Evolutionary conservation across 1,140 invertebrate genomes (phyloP).

Genomic region (Mercenaria mercenaria): DNA sequence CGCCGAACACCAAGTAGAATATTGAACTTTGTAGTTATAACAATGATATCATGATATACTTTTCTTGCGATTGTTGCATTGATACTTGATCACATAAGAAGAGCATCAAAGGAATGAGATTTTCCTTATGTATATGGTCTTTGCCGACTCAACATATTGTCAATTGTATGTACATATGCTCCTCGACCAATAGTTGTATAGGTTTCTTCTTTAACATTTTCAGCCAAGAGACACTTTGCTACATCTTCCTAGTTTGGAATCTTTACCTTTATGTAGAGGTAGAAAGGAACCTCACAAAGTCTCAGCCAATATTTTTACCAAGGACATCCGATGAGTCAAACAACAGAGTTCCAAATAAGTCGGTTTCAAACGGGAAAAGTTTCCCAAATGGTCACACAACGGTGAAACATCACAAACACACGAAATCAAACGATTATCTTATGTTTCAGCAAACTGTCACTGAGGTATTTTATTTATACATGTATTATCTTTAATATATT

Average conservation of each 20-base stretch:
- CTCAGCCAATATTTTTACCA: slow-evolving; percentile 46
- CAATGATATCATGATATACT: no score
- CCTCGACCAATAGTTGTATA: no score
- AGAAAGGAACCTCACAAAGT: slow-evolving; percentile 28
- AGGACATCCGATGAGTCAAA: not conserved
- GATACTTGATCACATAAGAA: no score
- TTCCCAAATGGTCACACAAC: not conserved
- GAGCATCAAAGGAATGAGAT: no score
- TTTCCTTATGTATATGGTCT: no score
- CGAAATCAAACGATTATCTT: slow-evolving; percentile 48
- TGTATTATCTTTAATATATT: no score
- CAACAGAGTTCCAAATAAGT: slow-evolving; percentile 3
- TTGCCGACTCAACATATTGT: no score
- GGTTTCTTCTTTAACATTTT: not conserved
- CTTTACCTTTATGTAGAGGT: slow-evolving; percentile 20
- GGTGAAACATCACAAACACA: slow-evolving; percentile 53
- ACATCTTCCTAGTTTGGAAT: slow-evolving; percentile 17
- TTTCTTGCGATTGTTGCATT: no score
- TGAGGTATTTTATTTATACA: no score
- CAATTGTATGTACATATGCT: no score
- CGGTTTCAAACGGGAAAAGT: not conserved
- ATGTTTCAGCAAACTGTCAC: slow-evolving; percentile 24
- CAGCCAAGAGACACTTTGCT: slow-evolving; percentile 19
- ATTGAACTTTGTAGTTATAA: no score
- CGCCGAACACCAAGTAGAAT: no score